Percentiles rank a stretch among this genome's conserved stretches.
Evolutionary conservation across 1,140 invertebrate genomes (phyloP).

Genomic region (Patella vulgata): DNA sequence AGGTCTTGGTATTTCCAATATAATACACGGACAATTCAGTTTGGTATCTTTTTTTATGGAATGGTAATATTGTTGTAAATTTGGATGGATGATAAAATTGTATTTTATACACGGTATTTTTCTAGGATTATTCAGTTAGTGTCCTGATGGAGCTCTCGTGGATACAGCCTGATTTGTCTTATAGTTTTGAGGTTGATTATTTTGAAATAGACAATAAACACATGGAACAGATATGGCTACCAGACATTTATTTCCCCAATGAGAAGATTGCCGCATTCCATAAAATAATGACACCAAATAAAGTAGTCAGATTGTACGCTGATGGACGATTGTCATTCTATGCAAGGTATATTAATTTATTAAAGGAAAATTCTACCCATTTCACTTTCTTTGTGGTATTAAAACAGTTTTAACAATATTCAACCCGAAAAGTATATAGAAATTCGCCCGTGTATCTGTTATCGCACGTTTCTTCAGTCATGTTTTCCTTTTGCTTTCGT

Average conservation of each 20-base stretch:
- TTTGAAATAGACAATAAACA: constrained; percentile 56
- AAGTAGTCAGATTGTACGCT: constrained; percentile 66
- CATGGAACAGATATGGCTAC: constrained; percentile 65
- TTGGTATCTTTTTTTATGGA: too few species aligned
- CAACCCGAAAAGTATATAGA: too few species aligned
- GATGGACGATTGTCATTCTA: constrained; percentile 67
- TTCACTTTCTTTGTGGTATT: not conserved
- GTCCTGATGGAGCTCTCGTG: constrained; percentile 50
- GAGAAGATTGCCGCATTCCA: constrained; percentile 68
- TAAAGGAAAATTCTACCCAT: too few species aligned
- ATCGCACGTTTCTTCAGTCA: too few species aligned
- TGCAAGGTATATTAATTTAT: constrained; percentile 41
- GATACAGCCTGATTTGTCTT: constrained; percentile 35
- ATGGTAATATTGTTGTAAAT: too few species aligned
- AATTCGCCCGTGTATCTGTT: too few species aligned
- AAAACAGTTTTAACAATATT: too few species aligned
- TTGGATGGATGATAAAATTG: too few species aligned
- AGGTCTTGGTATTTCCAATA: too few species aligned
- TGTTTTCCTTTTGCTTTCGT: too few species aligned
- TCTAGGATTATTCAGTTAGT: constrained; percentile 54
- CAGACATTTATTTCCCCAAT: constrained; percentile 67
- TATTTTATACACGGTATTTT: too few species aligned
- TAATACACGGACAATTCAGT: too few species aligned
- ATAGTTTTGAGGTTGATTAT: constrained; percentile 26
- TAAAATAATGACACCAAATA: constrained; percentile 66